These are phyloP conservation scores for Cynocephalus volans DNA, from an alignment of 2,113 vertebrate genomes.

Conservation along the genomic window DNA sequence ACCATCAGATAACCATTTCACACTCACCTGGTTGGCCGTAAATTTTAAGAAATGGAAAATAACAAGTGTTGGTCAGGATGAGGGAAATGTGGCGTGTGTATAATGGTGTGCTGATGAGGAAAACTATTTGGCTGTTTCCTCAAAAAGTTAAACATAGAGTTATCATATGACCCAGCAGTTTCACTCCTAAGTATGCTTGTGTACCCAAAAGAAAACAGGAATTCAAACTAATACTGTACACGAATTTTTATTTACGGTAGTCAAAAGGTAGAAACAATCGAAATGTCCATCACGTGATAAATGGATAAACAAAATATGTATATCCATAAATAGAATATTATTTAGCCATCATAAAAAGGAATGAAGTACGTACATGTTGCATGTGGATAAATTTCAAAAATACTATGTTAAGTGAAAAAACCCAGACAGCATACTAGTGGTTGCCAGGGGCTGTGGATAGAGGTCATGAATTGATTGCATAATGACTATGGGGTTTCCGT, in stretches of 20 bases:
- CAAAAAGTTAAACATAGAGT: background rate
- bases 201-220: constrained; percentile 17
- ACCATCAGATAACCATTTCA: background rate
- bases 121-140: background rate
- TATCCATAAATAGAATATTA: background rate
- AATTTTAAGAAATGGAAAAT: background rate
- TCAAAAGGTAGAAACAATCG: background rate
- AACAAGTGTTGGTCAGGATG: background rate
- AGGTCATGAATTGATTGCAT: background rate
- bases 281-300: background rate
- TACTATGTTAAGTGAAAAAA: constrained; percentile 19
- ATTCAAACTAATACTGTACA: background rate
- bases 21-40: background rate
- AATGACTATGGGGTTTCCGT: background rate
- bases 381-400: constrained; percentile 36
- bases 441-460: background rate
- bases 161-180: background rate
- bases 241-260: background rate
- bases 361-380: constrained; percentile 6
- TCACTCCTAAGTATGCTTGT: background rate
- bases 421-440: background rate
- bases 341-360: background rate
- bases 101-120: background rate
- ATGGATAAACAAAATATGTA: constrained; percentile 5
- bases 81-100: background rate